Evolutionary conservation across 2,797 vertebrate species (phyloP).

Genomic region (Oreonectes daqikongensis): DNA sequence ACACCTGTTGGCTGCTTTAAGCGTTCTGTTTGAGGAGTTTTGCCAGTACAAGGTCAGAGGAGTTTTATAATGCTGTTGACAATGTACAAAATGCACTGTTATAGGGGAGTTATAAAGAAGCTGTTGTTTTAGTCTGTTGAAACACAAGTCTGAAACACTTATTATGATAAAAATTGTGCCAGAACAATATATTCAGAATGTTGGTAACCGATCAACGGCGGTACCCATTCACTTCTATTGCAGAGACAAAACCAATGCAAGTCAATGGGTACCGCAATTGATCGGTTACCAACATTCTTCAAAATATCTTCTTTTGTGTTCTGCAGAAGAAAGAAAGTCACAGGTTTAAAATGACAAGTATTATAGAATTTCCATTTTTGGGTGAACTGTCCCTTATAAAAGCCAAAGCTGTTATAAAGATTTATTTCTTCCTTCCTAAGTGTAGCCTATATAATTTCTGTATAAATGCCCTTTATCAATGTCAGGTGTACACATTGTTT

Average conservation of each 20-base stretch:
- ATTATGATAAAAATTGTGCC: constrained; percentile 5
- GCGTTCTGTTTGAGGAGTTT: background rate
- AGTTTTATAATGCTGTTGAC: background rate
- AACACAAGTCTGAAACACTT: background rate
- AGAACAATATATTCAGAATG: too few relatives aligned
- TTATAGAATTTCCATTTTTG: too few relatives aligned
- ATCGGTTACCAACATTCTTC: too few relatives aligned
- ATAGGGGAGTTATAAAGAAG: background rate
- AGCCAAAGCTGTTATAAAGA: background rate
- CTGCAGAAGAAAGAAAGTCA: background rate
- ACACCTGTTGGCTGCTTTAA: constrained; percentile 42
- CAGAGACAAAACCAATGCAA: too few relatives aligned
- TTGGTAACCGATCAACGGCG: too few relatives aligned
- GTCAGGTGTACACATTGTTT: background rate
- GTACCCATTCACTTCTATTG: too few relatives aligned
- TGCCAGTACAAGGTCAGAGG: background rate
- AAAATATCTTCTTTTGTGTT: too few relatives aligned
- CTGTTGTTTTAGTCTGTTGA: background rate
- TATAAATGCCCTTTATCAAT: background rate
- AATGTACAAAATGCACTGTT: background rate
- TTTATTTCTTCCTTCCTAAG: background rate
- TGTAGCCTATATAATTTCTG: background rate
- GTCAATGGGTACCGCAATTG: too few relatives aligned
- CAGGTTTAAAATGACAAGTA: too few relatives aligned
- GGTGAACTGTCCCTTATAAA: too few relatives aligned